Evolutionary conservation across 2,888 invertebrate genomes (phyloP).

Genomic region (Epirrhoe alternata): DNA sequence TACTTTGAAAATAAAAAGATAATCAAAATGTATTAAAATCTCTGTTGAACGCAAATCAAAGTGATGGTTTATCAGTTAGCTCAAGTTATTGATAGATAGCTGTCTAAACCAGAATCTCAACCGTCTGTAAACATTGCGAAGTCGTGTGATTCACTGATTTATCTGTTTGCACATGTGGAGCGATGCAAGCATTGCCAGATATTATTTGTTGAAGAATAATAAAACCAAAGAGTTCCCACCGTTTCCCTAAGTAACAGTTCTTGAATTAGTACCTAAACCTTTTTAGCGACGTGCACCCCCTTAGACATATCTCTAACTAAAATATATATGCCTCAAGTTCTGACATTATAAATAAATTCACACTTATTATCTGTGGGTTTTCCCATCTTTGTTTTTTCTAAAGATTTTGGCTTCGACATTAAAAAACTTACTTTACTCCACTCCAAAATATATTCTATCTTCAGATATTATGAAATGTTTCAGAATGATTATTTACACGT

Average conservation of each 20-base stretch:
- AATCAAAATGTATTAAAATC: background rate
- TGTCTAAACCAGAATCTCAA: constrained; percentile 6
- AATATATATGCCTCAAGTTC: too few relatives aligned
- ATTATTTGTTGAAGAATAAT: background rate
- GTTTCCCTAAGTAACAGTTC: too few relatives aligned
- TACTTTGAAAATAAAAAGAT: background rate
- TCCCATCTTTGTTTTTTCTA: background rate
- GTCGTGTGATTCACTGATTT: constrained; percentile 12
- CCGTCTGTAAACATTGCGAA: constrained; percentile 2
- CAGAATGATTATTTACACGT: background rate
- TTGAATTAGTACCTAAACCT: too few relatives aligned
- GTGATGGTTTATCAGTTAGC: background rate
- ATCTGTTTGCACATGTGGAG: constrained; percentile 7
- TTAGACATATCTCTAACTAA: too few relatives aligned
- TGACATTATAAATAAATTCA: too few relatives aligned
- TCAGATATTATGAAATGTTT: background rate
- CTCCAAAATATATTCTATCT: background rate
- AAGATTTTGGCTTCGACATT: background rate
- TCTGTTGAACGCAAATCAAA: background rate
- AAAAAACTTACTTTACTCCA: background rate
- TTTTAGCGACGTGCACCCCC: too few relatives aligned
- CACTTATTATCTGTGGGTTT: background rate
- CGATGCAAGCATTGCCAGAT: constrained; percentile 8
- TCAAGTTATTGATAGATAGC: constrained; percentile 1
- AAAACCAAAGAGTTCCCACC: background rate